A percentile compares a stretch with the other conserved stretches of the same genome.
Evolutionary conservation across 2,888 invertebrate genomes (phyloP).

Genomic region (Leptogaster cylindrica): DNA sequence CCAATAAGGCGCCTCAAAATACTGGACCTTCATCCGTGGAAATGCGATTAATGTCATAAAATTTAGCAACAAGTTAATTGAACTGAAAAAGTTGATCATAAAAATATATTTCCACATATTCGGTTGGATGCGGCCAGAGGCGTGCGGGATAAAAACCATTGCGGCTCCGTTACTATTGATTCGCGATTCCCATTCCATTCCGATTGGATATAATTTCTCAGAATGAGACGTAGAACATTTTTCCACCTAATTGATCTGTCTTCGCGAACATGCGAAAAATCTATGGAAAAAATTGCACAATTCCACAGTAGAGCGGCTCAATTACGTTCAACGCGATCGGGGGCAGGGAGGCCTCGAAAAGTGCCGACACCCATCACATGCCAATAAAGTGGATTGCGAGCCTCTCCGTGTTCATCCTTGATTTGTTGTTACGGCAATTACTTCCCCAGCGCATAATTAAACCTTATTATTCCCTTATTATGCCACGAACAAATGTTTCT

Average conservation of each 20-base stretch:
- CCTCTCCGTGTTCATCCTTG: constrained; percentile 38
- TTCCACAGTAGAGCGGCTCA: constrained; percentile 1
- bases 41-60: too few species aligned
- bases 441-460: constrained; percentile 42
- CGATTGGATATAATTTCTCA: not conserved
- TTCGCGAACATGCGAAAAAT: constrained; percentile 4
- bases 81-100: too few species aligned
- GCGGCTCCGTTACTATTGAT: too few species aligned
- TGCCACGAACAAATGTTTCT: constrained; percentile 43
- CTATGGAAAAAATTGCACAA: constrained; percentile 15
- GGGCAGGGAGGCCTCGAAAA: constrained; percentile 15
- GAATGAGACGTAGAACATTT: not conserved
- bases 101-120: too few species aligned
- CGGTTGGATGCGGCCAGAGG: too few species aligned
- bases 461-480: constrained; percentile 45
- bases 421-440: constrained; percentile 28
- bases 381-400: constrained; percentile 43
- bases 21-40: too few species aligned
- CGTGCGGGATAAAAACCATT: too few species aligned
- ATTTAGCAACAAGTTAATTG: too few species aligned
- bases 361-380: constrained; percentile 33
- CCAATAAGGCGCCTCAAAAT: too few species aligned
- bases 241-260: constrained; percentile 21
- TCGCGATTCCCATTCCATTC: not conserved
- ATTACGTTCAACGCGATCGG: not conserved